These are phyloP conservation scores for Drosophila bipectinata DNA, from an alignment of 1,140 invertebrate genomes.

Conservation along the genomic window DNA sequence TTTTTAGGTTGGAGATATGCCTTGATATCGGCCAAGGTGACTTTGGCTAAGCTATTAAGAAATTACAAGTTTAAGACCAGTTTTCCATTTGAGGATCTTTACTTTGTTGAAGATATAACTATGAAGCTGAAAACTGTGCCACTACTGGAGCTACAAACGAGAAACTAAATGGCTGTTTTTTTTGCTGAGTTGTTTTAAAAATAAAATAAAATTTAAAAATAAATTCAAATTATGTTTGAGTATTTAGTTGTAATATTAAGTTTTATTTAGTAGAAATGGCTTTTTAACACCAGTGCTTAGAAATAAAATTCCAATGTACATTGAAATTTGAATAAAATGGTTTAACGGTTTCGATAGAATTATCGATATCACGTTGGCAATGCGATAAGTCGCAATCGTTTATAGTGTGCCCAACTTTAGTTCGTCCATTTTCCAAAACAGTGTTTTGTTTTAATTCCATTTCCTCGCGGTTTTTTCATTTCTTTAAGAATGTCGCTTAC, in stretches of 20 bases:
- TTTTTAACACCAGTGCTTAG: neutral
- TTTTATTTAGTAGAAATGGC: neutral
- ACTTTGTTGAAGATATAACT: conserved; percentile 77
- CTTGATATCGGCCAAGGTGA: conserved; percentile 67
- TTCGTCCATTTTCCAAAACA: neutral
- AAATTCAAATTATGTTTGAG: neutral
- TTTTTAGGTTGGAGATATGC: conserved; percentile 76
- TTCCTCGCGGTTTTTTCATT: conserved; percentile 2
- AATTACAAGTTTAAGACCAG: conserved; percentile 68
- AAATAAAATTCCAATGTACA: too few relatives aligned
- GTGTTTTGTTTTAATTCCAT: conserved; percentile 3
- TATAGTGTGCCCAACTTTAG: neutral
- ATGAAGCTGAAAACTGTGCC: conserved; percentile 66
- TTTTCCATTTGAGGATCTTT: conserved; percentile 69
- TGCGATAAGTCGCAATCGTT: neutral
- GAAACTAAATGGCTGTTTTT: conserved; percentile 12
- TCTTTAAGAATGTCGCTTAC: conserved; percentile 55
- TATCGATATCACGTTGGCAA: neutral
- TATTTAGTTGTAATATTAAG: neutral
- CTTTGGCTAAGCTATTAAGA: conserved; percentile 67
- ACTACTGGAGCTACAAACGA: conserved; percentile 42
- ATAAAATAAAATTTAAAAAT: neutral
- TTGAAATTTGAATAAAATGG: too few relatives aligned
- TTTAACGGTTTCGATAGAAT: neutral
- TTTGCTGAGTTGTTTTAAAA: neutral